phyloP scores from a whole-genome alignment of 2,888 invertebrate genomes.

The Protonemura montana region DNA sequence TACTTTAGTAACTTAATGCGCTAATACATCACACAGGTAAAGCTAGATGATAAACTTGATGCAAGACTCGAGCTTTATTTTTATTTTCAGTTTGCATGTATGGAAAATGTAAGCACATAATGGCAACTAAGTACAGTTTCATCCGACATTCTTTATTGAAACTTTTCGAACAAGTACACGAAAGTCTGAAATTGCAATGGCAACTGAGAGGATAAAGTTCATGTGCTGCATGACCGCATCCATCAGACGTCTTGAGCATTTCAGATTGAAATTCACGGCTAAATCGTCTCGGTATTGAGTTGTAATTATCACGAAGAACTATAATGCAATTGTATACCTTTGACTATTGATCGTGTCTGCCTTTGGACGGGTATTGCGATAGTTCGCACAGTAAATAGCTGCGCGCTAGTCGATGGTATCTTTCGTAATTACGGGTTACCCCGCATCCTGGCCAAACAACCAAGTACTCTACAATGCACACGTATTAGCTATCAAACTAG shows the following conservation, averaged over 20 bases:
- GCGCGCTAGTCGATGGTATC: slow-evolving; percentile 28
- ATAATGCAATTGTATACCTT: slow-evolving; percentile 37
- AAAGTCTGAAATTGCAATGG: background rate
- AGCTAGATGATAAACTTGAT: background rate
- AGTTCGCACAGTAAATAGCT: slow-evolving; percentile 29
- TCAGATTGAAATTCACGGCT: background rate
- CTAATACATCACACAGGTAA: background rate
- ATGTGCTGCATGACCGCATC: background rate
- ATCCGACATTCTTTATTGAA: background rate
- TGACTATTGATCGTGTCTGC: slow-evolving; percentile 24
- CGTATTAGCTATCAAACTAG: background rate
- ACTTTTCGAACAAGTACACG: too few species aligned
- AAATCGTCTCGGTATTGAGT: background rate
- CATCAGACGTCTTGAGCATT: background rate
- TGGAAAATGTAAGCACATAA: background rate
- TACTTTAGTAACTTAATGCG: background rate
- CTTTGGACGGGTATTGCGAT: slow-evolving; percentile 2
- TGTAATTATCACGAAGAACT: slow-evolving; percentile 22
- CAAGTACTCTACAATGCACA: background rate
- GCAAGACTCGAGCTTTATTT: background rate
- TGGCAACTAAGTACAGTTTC: background rate
- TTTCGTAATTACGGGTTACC: slow-evolving; percentile 40
- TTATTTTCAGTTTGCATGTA: background rate
- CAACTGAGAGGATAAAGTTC: background rate
- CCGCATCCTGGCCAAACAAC: slow-evolving; percentile 35